Evolutionary conservation across 2,888 invertebrate genomes (phyloP).

Genomic region (Limnephilus marmoratus): DNA sequence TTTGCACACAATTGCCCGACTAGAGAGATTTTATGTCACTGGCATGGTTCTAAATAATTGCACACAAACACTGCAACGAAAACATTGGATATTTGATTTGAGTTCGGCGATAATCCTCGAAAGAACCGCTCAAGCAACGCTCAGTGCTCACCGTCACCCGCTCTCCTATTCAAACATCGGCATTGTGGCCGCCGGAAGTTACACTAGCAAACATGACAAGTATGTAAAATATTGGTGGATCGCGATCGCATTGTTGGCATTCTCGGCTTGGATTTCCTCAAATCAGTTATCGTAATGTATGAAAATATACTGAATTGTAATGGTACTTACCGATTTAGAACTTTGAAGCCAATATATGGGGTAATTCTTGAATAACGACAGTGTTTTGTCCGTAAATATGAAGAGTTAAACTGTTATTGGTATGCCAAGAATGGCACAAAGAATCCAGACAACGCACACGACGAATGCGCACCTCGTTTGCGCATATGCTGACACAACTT

Average conservation of each 20-base stretch:
- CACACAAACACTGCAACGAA: slow-evolving; percentile 68
- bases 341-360: slow-evolving; percentile 55
- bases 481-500: slow-evolving; percentile 87
- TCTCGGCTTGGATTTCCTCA: slow-evolving; percentile 82
- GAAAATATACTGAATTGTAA: slow-evolving; percentile 78
- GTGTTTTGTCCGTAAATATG: slow-evolving; percentile 83
- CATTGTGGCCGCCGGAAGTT: slow-evolving; percentile 75
- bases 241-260: slow-evolving; percentile 86
- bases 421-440: slow-evolving; percentile 98
- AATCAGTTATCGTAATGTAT: slow-evolving; percentile 80
- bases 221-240: slow-evolving; percentile 88
- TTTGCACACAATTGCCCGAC: slow-evolving; percentile 73
- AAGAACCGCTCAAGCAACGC: slow-evolving; percentile 44
- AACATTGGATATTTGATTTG: slow-evolving; percentile 66
- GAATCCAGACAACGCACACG: slow-evolving; percentile 96
- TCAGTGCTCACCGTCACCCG: slow-evolving; percentile 68
- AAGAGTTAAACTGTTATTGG: slow-evolving; percentile 88
- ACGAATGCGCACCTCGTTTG: slow-evolving; percentile 88
- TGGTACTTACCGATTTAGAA: slow-evolving; percentile 83
- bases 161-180: slow-evolving; percentile 72
- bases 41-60: slow-evolving; percentile 69
- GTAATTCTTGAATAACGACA: slow-evolving; percentile 76
- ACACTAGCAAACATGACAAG: slow-evolving; percentile 85
- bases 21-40: slow-evolving; percentile 80
- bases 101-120: slow-evolving; percentile 67